A percentile compares a stretch with the other conserved stretches of the same genome.
These are phyloP conservation scores for Trochalopteron elliotii DNA, from an alignment of 2,113 vertebrate species.

Conservation along the genomic window DNA sequence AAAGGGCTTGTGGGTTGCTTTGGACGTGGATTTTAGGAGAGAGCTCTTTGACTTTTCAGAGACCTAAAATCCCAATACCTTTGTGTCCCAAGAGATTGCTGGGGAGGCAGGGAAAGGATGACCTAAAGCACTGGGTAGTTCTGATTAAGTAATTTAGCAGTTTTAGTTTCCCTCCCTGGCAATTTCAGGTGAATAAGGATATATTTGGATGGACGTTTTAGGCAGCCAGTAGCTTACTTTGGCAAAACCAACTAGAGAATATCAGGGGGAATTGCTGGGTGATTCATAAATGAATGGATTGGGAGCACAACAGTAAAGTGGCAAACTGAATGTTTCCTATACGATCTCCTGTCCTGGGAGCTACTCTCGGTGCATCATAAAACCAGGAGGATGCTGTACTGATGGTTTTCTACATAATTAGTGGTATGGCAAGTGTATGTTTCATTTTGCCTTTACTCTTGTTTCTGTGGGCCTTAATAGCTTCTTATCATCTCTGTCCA, in stretches of 20 bases:
- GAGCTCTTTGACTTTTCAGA: neutral
- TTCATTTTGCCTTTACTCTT: slow-evolving; percentile 31
- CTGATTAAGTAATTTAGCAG: neutral
- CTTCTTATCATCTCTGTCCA: slow-evolving; percentile 12
- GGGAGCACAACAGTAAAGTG: neutral
- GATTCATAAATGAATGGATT: neutral
- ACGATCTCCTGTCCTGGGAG: neutral
- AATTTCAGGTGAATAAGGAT: neutral
- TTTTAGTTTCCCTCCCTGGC: neutral
- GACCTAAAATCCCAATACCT: neutral
- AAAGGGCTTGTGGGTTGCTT: accelerated
- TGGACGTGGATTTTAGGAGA: neutral
- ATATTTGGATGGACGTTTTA: neutral
- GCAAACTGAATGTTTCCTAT: neutral
- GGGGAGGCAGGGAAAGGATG: neutral
- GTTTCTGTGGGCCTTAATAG: slow-evolving; percentile 24
- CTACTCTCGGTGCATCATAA: neutral
- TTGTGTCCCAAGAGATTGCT: neutral
- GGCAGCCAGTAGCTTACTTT: neutral
- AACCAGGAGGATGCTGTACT: neutral
- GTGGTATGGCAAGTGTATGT: neutral
- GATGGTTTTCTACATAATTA: neutral
- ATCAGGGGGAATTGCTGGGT: neutral
- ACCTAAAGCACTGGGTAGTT: neutral
- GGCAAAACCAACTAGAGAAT: neutral